Evolutionary conservation across 37 sponge, comb jelly and placozoan species (phyloP).

Genomic region (Ephydatia muelleri): DNA sequence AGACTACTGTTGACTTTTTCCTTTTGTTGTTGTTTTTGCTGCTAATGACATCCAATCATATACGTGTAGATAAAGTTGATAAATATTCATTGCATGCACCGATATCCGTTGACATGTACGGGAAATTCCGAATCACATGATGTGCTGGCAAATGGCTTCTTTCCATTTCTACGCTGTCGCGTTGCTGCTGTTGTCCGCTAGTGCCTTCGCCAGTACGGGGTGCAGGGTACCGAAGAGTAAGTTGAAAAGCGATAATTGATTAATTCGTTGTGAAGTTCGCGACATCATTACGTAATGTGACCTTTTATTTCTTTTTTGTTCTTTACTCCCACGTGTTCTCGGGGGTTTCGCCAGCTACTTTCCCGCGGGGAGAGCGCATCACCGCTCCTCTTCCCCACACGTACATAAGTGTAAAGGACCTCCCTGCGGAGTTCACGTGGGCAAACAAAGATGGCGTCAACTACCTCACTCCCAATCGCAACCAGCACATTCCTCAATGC

Average conservation of each 20-base stretch:
- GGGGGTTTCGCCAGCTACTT: slow-evolving; percentile 50
- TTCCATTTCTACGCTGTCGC: neutral
- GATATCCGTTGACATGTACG: neutral
- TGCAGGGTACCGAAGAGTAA: slow-evolving; percentile 29
- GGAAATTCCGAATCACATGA: neutral
- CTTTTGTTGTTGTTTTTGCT: neutral
- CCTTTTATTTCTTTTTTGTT: neutral
- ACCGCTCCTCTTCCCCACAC: slow-evolving; percentile 72
- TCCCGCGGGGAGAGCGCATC: slow-evolving; percentile 51
- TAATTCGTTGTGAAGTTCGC: neutral
- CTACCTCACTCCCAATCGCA: slow-evolving; percentile 77
- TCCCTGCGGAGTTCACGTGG: slow-evolving; percentile 77
- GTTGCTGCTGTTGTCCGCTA: neutral
- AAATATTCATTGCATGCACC: neutral
- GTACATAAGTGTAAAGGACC: slow-evolving; percentile 46
- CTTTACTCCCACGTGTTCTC: too few species aligned
- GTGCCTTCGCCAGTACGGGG: neutral
- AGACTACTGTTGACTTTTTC: neutral
- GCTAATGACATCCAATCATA: neutral
- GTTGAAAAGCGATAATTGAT: neutral
- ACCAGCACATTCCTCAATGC: slow-evolving; percentile 87
- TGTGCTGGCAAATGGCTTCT: neutral
- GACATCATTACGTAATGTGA: neutral
- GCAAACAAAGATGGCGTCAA: slow-evolving; percentile 68
- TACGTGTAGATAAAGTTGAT: too few species aligned